phyloP scores from a whole-genome alignment of 2,113 vertebrate genomes.

The Nesoenas mayeri region DNA sequence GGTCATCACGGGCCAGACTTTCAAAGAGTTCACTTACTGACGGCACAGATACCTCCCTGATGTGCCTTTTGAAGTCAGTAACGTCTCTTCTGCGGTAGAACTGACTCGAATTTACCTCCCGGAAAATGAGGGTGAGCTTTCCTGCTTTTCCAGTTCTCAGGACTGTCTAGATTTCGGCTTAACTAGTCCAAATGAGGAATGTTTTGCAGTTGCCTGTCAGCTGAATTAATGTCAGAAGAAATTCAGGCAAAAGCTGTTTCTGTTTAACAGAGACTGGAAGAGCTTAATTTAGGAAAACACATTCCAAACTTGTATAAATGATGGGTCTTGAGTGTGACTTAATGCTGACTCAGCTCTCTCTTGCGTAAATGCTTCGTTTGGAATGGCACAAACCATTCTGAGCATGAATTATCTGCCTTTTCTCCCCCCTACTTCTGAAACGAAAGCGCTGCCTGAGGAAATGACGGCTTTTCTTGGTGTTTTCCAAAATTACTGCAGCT shows the following conservation, averaged over 20 bases:
- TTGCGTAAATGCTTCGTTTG: background rate
- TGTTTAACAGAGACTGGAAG: background rate
- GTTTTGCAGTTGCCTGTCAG: background rate
- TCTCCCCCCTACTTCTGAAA: background rate
- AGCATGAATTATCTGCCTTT: background rate
- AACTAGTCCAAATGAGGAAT: background rate
- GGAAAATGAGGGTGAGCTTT: background rate
- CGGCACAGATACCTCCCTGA: background rate
- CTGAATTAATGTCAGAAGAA: background rate
- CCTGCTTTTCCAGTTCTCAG: background rate
- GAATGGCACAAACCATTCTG: background rate
- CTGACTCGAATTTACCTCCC: background rate
- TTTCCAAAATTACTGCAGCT: background rate
- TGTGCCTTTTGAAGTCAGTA: background rate
- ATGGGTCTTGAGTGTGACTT: background rate
- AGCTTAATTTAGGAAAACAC: background rate
- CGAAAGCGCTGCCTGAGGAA: background rate
- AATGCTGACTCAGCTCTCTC: background rate
- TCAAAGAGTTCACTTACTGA: background rate
- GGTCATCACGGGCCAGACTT: background rate
- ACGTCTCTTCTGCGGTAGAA: background rate
- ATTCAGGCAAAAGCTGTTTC: background rate
- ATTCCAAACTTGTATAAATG: background rate
- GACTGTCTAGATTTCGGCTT: background rate
- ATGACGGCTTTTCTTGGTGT: background rate